Percentiles rank a stretch among this genome's conserved stretches.
These are phyloP conservation scores for Leontocebus nigricollis DNA, from an alignment of 2,797 vertebrate genomes.

Conservation along the genomic window DNA sequence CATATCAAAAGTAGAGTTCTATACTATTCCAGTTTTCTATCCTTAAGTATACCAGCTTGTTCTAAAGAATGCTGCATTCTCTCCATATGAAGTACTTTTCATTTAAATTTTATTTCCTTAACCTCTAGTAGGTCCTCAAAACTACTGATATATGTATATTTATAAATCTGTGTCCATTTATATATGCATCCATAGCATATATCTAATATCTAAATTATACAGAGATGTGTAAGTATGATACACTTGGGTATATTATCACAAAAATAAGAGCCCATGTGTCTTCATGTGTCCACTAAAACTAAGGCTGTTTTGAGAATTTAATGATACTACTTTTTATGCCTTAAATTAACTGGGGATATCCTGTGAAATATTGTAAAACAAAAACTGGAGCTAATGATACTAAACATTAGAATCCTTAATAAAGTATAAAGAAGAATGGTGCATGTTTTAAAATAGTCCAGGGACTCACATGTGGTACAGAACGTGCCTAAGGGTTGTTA, in stretches of 20 bases:
- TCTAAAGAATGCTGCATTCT: conserved; percentile 40
- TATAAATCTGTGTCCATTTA: not conserved
- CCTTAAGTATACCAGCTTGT: not conserved
- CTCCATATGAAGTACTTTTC: not conserved
- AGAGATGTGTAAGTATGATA: not conserved
- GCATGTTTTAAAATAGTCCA: not conserved
- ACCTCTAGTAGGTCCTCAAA: not conserved
- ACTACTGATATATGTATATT: not conserved
- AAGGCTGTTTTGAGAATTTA: conserved; percentile 5
- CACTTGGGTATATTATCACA: not conserved
- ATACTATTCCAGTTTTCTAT: conserved; percentile 4
- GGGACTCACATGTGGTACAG: not conserved
- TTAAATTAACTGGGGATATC: not conserved
- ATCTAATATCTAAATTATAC: conserved; percentile 1
- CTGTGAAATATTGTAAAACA: not conserved
- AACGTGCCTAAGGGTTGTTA: not conserved
- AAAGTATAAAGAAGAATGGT: not conserved
- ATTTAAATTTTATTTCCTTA: not conserved
- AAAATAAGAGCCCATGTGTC: not conserved
- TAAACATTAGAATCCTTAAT: not conserved
- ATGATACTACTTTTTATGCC: not conserved
- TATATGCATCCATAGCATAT: not conserved
- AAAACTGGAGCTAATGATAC: not conserved
- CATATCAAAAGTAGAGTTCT: conserved; percentile 24
- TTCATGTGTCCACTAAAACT: not conserved